These are phyloP conservation scores for Cryptotermes secundus DNA, from an alignment of 1,140 invertebrate genomes.

Conservation along the genomic window DNA sequence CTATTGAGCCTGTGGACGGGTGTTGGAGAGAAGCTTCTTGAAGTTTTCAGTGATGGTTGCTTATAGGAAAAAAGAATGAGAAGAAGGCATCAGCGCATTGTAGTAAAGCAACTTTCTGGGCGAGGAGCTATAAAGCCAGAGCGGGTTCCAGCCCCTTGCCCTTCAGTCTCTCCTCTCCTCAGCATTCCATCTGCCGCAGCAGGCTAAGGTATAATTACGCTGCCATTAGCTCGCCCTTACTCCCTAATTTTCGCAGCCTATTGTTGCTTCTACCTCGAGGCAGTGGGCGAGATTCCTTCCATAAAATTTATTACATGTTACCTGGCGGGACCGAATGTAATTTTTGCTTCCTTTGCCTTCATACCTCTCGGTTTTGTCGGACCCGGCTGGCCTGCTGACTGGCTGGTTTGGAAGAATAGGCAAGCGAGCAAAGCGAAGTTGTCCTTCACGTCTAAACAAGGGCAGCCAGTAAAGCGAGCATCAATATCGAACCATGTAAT, in stretches of 20 bases:
- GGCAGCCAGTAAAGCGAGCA: neutral
- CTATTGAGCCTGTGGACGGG: neutral
- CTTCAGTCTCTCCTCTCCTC: neutral
- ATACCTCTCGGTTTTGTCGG: neutral
- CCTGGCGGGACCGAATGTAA: neutral
- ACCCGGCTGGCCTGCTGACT: neutral
- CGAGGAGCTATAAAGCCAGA: slow-evolving; percentile 4
- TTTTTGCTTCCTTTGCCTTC: slow-evolving; percentile 11
- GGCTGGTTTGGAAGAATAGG: neutral
- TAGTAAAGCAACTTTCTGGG: neutral
- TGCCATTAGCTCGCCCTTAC: slow-evolving; percentile 39
- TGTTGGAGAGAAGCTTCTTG: neutral
- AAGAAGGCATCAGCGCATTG: neutral
- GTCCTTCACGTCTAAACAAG: neutral
- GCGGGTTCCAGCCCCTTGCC: neutral
- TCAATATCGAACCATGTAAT: neutral
- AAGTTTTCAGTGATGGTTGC: neutral
- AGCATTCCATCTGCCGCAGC: slow-evolving; percentile 24
- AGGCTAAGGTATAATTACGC: slow-evolving; percentile 38
- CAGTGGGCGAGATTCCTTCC: slow-evolving; percentile 26
- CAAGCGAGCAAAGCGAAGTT: neutral
- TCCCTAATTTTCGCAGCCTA: slow-evolving; percentile 40
- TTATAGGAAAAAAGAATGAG: neutral
- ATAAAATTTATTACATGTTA: slow-evolving; percentile 33
- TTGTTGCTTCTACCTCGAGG: slow-evolving; percentile 33